A percentile compares a stretch with the other conserved stretches of the same genome.
Evolutionary conservation across 2,797 vertebrate genomes (phyloP).

Genomic region (Pantherophis alleghaniensis): DNA sequence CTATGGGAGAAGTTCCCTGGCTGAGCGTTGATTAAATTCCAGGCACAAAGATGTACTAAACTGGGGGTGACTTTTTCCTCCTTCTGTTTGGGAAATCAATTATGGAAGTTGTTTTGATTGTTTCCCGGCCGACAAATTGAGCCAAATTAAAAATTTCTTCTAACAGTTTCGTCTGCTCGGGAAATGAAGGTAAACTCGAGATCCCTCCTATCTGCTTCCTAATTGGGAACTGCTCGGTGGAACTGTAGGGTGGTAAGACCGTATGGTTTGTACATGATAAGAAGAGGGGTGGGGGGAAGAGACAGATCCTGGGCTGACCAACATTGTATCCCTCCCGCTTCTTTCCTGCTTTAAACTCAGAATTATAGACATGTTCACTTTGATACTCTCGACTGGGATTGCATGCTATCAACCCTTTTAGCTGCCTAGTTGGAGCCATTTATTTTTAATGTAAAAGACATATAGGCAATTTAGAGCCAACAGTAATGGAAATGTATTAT

Average conservation of each 20-base stretch:
- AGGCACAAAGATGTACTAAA: not conserved
- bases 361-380: slow-evolving; percentile 39
- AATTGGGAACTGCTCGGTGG: not conserved
- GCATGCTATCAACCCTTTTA: slow-evolving; percentile 58
- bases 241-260: not conserved
- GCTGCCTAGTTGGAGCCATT: slow-evolving; percentile 55
- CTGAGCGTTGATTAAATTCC: slow-evolving; percentile 19
- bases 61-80: slow-evolving; percentile 19
- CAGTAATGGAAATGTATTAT: slow-evolving; percentile 59
- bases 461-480: slow-evolving; percentile 61
- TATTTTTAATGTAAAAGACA: slow-evolving; percentile 60
- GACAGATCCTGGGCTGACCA: not conserved
- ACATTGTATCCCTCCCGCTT: not conserved
- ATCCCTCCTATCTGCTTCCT: slow-evolving; percentile 12
- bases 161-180: not conserved
- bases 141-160: slow-evolving; percentile 38
- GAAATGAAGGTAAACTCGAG: not conserved
- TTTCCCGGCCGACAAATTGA: slow-evolving; percentile 28
- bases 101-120: slow-evolving; percentile 17
- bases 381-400: slow-evolving; percentile 42
- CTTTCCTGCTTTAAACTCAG: slow-evolving; percentile 31
- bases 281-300: not conserved
- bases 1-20: not conserved
- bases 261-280: not conserved
- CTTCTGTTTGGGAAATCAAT: slow-evolving; percentile 33